phyloP scores from a whole-genome alignment of 2,888 invertebrate species.

The Diarsia brunnea region DNA sequence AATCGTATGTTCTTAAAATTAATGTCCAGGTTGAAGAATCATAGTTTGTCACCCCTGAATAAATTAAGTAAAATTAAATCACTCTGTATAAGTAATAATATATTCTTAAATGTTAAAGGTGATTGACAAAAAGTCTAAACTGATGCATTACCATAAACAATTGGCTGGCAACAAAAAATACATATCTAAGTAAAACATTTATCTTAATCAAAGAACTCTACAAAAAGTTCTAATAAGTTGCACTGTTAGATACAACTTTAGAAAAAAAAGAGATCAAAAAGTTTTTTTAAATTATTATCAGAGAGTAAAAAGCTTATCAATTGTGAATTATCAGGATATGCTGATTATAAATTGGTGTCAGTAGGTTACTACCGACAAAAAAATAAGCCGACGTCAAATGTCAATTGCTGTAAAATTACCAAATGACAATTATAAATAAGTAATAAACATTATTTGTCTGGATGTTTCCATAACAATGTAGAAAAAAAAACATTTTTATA shows the following conservation, averaged over 20 bases:
- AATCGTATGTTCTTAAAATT: constrained; percentile 28
- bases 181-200: neutral
- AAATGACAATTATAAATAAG: constrained; percentile 50
- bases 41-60: constrained; percentile 34
- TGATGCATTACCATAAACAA: neutral
- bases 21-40: constrained; percentile 20
- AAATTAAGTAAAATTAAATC: constrained; percentile 27
- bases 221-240: constrained; percentile 19
- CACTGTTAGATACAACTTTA: constrained; percentile 30
- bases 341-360: constrained; percentile 56
- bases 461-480: constrained; percentile 48
- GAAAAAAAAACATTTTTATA: constrained; percentile 37
- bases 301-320: constrained; percentile 48
- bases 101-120: constrained; percentile 16
- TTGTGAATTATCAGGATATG: constrained; percentile 41
- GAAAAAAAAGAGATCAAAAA: constrained; percentile 62
- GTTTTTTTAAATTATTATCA: constrained; percentile 32
- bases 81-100: constrained; percentile 19
- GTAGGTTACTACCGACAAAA: constrained; percentile 35
- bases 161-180: constrained; percentile 14
- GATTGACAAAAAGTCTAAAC: constrained; percentile 19
- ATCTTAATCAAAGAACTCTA: constrained; percentile 12
- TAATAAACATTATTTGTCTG: constrained; percentile 49
- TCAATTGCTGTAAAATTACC: constrained; percentile 53
- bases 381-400: constrained; percentile 55